A percentile compares a stretch with the other conserved stretches of the same genome.
phyloP scores from a whole-genome alignment of 2,888 invertebrate species.

The Zele albiditarsus region DNA sequence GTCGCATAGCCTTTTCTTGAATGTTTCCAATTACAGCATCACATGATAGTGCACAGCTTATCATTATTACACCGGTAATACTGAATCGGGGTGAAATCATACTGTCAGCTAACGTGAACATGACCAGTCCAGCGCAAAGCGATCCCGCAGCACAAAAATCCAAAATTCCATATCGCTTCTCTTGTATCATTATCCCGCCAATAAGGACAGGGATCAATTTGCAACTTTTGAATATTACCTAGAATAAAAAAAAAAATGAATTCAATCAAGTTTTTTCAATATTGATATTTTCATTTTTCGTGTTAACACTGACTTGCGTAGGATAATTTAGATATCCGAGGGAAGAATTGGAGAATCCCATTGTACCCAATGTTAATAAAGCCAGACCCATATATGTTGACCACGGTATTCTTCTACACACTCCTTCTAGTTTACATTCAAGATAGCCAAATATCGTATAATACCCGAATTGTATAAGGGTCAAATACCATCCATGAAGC shows the following conservation, averaged over 20 bases:
- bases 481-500: constrained; percentile 93
- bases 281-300: not conserved
- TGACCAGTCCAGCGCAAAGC: constrained; percentile 92
- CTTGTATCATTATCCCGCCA: constrained; percentile 94
- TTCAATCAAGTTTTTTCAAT: not conserved
- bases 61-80: constrained; percentile 81
- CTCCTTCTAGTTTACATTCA: constrained; percentile 80
- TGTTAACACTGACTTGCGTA: constrained; percentile 79
- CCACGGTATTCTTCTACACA: constrained; percentile 84
- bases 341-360: constrained; percentile 96
- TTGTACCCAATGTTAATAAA: constrained; percentile 91
- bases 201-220: constrained; percentile 96
- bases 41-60: constrained; percentile 89
- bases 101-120: constrained; percentile 91
- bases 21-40: constrained; percentile 98
- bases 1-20: constrained; percentile 95
- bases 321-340: constrained; percentile 97
- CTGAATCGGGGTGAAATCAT: constrained; percentile 85
- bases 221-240: constrained; percentile 96
- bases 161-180: constrained; percentile 87
- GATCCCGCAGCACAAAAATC: constrained; percentile 89
- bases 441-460: constrained; percentile 87
- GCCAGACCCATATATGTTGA: constrained; percentile 87
- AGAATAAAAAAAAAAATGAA: constrained; percentile 40
- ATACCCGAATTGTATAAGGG: constrained; percentile 91